These are phyloP conservation scores for Rhingia rostrata DNA, from an alignment of 2,888 invertebrate species.

Conservation along the genomic window DNA sequence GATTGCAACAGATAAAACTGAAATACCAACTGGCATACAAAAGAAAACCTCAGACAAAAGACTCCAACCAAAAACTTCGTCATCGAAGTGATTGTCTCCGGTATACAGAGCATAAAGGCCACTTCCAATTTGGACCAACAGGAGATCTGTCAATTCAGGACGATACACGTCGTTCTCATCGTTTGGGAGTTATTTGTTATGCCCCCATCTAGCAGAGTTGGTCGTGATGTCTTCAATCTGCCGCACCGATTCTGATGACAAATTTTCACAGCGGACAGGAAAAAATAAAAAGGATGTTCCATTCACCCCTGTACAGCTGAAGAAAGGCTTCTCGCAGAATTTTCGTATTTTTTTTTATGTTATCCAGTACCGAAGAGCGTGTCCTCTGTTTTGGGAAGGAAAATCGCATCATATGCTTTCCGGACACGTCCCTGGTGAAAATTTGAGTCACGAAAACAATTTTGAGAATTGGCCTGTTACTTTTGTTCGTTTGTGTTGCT, in stretches of 20 bases:
- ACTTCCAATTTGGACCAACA: constrained; percentile 53
- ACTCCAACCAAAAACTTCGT: constrained; percentile 1
- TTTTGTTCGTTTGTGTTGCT: constrained; percentile 75
- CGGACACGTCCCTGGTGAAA: constrained; percentile 81
- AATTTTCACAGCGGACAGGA: constrained; percentile 33
- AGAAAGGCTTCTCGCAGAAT: constrained; percentile 53
- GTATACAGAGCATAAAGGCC: constrained; percentile 47
- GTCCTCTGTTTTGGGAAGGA: constrained; percentile 75
- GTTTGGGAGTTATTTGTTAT: constrained; percentile 34
- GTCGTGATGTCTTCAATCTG: constrained; percentile 63
- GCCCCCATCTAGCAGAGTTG: constrained; percentile 23
- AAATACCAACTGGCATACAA: constrained; percentile 41
- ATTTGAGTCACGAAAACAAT: constrained; percentile 84
- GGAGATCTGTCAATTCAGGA: constrained; percentile 52
- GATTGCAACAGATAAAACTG: constrained; percentile 44
- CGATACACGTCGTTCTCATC: constrained; percentile 25
- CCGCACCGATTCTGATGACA: constrained; percentile 60
- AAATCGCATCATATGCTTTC: constrained; percentile 83
- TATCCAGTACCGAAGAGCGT: constrained; percentile 20
- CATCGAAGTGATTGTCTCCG: constrained; percentile 50
- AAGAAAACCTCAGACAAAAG: constrained; percentile 37
- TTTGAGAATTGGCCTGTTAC: constrained; percentile 81
- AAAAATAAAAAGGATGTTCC: constrained; percentile 30
- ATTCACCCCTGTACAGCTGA: constrained; percentile 24
- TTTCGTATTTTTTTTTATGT: constrained; percentile 17